Evolutionary conservation across 1,140 invertebrate genomes (phyloP), one percentile per base, ranked within the genome.

Genomic region (Panonychus citri): DNA sequence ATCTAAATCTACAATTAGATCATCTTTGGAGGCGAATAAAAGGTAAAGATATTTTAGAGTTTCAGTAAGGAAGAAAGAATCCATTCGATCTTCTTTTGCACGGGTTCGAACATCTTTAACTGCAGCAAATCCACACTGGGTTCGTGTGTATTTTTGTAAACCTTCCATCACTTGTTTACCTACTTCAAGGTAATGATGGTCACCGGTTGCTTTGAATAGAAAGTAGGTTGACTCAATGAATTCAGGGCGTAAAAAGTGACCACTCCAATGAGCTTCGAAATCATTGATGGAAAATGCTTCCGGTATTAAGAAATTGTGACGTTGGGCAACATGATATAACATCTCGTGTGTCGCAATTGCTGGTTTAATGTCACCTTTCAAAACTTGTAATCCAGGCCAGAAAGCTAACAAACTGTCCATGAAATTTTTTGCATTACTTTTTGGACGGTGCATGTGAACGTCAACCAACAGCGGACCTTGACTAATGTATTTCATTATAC

Each of bases 171-270:
- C 85, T 54, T 81, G 81, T 65, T 83, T 81, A 1, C 88, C 93
- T 5, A 95, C 91, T 65, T 88, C 79, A 49, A 97, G 72, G 69
- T 98, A 98, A 70, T 96, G 86, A 59, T 83, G 81, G 73, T 98
- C 94, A 34, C 81, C 80, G 2, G 93, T 98, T 1, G 91, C 91
- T 66, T 74, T 70, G 68, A 94, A 91, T 7, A 98, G 70, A 66
- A 96, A 95, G 67, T 97, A 98, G 0, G 93, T 97, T 0, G 89
- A 95, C 71, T 98, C 94, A 25, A 97, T 72, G 71, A 97, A 97
- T 70, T 98, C 94, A 8, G 94, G 94, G 53, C 94, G 76, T 3
- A 98, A 71, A 8, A 89, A 90, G 75, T 96, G 89, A 68, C 96
- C 89, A 15, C 84, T 89, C 93, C 93, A 97, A 65, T 97, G 88